Percentiles rank a stretch among this genome's conserved stretches.
Evolutionary conservation across 2,797 vertebrate genomes (phyloP).

Genomic region (Scarus forsteni): DNA sequence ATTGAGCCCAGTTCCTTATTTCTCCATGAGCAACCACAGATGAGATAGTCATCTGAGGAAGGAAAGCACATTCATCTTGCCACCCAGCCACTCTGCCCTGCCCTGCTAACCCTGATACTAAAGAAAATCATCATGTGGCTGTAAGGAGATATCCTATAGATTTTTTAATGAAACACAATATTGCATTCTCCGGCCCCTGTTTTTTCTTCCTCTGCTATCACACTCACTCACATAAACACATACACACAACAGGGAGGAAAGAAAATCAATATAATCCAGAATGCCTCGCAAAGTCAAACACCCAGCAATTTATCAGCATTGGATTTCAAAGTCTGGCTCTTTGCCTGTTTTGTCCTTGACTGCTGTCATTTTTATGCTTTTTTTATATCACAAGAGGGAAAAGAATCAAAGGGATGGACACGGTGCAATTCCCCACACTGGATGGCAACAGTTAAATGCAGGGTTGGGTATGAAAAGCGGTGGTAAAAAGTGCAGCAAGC

Average conservation of each 20-base stretch:
- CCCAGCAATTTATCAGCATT: conserved; percentile 77
- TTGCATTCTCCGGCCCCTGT: conserved; percentile 61
- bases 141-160: conserved; percentile 83
- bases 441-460: conserved; percentile 1
- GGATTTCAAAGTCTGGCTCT: conserved; percentile 76
- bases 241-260: conserved; percentile 40
- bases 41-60: conserved; percentile 72
- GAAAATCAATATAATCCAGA: conserved; percentile 80
- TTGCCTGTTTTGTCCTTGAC: conserved; percentile 66
- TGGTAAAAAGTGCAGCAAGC: conserved; percentile 30
- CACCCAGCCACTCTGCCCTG: conserved; percentile 52
- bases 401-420: conserved; percentile 4
- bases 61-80: conserved; percentile 75
- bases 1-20: conserved; percentile 59
- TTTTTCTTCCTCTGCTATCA: conserved; percentile 55
- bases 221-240: conserved; percentile 57
- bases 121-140: conserved; percentile 78
- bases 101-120: conserved; percentile 52
- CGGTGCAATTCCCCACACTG: conserved; percentile 14
- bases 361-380: conserved; percentile 40
- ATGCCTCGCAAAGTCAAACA: conserved; percentile 76
- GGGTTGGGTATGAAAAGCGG: conserved; percentile 18
- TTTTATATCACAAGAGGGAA: conserved; percentile 5
- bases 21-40: conserved; percentile 67
- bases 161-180: conserved; percentile 83